phyloP scores from a whole-genome alignment of 2,888 invertebrate genomes.

The Agrilus cyanescens region DNA sequence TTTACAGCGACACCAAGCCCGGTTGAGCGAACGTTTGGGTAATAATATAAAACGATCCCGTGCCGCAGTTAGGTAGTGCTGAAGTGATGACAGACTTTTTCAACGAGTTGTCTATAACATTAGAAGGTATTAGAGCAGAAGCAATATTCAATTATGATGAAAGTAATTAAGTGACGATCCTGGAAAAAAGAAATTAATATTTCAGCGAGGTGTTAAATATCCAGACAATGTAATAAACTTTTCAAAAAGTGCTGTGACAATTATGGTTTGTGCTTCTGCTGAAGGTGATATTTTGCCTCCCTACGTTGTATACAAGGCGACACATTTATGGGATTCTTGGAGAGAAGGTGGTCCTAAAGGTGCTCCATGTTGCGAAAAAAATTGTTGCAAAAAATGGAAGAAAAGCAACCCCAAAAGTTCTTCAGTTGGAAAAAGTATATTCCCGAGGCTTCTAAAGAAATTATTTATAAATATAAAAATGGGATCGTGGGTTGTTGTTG shows the following conservation, averaged over 20 bases:
- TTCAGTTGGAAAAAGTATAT: no score
- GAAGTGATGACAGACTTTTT: slow-evolving; percentile 3
- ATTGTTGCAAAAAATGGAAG: background rate
- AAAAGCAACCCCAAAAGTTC: no score
- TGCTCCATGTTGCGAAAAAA: slow-evolving; percentile 3
- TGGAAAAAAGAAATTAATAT: slow-evolving; percentile 3
- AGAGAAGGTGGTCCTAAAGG: slow-evolving; percentile 16
- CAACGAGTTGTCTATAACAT: background rate
- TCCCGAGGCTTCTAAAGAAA: no score
- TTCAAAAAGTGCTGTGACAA: slow-evolving; percentile 5
- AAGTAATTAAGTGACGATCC: no score
- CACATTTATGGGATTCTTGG: slow-evolving; percentile 21
- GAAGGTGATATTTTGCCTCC: slow-evolving; percentile 20
- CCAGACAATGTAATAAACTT: slow-evolving; percentile 4
- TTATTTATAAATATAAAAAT: no score
- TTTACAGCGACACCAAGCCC: slow-evolving; percentile 1
- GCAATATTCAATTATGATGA: no score
- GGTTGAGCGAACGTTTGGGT: slow-evolving; percentile 1
- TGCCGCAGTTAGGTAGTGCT: background rate
- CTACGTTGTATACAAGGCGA: slow-evolving; percentile 22
- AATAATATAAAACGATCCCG: slow-evolving; percentile 6
- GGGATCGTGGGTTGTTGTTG: no score
- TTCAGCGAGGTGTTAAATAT: slow-evolving; percentile 6
- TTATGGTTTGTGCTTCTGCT: slow-evolving; percentile 23
- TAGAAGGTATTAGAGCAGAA: no score